Evolutionary conservation across 2,113 vertebrate genomes (phyloP), one percentile per base, ranked within the genome.

Genomic region (Sciurus niger): DNA sequence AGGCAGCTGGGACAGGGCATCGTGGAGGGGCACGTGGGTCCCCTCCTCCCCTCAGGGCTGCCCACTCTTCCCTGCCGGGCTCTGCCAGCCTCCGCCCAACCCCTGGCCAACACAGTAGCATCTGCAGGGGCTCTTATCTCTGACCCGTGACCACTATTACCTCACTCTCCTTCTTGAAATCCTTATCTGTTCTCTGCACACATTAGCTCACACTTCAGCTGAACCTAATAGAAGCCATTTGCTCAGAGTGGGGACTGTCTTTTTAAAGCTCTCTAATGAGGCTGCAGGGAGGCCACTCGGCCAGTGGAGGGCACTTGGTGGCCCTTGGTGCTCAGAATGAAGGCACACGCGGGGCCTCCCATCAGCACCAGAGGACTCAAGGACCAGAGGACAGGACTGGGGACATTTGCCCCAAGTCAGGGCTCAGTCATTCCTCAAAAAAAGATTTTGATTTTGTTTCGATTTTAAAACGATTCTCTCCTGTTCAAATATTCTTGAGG

Each of bases 121-220:
- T 18, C 20, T 16, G 34, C 2, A 0, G 34, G 0, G 0, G 48
- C 24, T 30, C 72, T 20, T 5, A 30, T 30, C 73, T 70, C 24
- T 0, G 0, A 12, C n/a, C 12, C 53, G 4, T 0, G 9, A 34
- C 40, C 37, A 3, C 12, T 0, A 3, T 1, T 0, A 1, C 30
- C 25, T 13, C 2, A 12, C 28, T 84, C 37, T 88, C 46, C 34
- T 3, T 53, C 37, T 28, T 14, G 37, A 92, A 79, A 24, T 48
- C 20, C 94, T 79, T 58, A 37, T 60, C 91, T 55, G 22, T 34
- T 25, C 86, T 79, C 48, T 1, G 6, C 76, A 46, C 24, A 34
- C 6, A 0, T 68, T 8, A 16, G 11, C 72, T 37, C 80, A 20
- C 68, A 22, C 76, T 65, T 8, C 4, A 46, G 43, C 68, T 11